Base-by-base conservation (phyloP, 2,888 invertebrate species). In the Tyria jacobaeae region DNA sequence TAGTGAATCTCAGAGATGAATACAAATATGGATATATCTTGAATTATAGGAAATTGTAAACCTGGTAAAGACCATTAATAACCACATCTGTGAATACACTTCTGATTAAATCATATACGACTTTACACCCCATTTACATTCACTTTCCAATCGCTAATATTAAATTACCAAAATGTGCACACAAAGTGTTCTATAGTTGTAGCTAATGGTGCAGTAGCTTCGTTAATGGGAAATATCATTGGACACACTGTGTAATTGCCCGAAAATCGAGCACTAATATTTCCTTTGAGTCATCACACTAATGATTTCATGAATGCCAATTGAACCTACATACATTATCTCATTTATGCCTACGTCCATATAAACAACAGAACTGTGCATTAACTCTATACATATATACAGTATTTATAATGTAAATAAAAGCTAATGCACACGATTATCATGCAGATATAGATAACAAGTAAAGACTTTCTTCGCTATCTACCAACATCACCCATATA, bases 201-300 rank as follows among this genome's bases (percentile, higher is more conserved):
- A 62, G 59, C 52, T 21, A 21, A 44, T 9, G 21, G 3, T 44
- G 17, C 10, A 21, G 21, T 14, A 52, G 27, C 50, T 3, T 4
- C 10, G 27, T 50, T 34, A 50, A 50, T 50, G 31, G 17, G 31
- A 17, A 50, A 31, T 50, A 34, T 50, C n/a, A 5, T 50, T 50
- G 27, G 31, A 50, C 34, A 50, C n/a, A n/a, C 4, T 50, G 31
- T 27, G 39, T 44, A 54, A 54, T 44, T 17, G 24, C 17, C 41
- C 27, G 44, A 44, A 44, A 17, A 27, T 6, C 44, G 31, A 12
- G 31, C 27, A 27, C 41, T 31, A 44, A 54, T 31, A 44, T 44
- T 41, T 54, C 54, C 54, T 54, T 54, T 44, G 44, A 54, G 41
- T 41, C 14, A 54, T 54, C 41, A 41, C 10, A 54, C 17, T 54